Evolutionary conservation across 2,113 vertebrate species (phyloP).

Genomic region (Riparia riparia): DNA sequence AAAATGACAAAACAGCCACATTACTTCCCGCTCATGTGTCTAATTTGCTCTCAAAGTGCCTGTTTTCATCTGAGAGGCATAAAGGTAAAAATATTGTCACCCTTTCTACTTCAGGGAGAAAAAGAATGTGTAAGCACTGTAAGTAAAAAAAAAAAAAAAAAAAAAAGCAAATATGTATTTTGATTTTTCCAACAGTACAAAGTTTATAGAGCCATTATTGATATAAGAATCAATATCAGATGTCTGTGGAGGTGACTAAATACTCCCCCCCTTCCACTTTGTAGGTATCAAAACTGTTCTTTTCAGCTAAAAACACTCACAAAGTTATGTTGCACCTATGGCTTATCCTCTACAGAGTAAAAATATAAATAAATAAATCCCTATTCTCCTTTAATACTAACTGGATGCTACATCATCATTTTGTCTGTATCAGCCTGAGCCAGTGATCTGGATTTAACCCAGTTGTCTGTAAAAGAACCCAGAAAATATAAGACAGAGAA

Average conservation of each 20-base stretch:
- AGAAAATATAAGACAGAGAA: background rate
- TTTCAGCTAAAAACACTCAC: background rate
- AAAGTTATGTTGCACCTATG: background rate
- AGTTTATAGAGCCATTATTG: background rate
- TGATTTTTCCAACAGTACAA: background rate
- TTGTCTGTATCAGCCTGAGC: background rate
- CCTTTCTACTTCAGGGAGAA: background rate
- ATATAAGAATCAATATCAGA: background rate
- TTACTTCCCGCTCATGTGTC: background rate
- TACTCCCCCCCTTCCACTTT: background rate
- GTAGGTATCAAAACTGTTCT: background rate
- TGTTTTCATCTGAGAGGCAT: background rate
- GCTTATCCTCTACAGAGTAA: background rate
- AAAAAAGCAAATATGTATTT: background rate
- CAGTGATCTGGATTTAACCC: background rate
- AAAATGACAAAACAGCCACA: conserved; percentile 1
- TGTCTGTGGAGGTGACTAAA: background rate
- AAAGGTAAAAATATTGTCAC: background rate
- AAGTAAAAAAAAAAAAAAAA: background rate
- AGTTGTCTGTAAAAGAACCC: background rate
- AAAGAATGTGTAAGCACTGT: background rate
- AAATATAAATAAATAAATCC: background rate
- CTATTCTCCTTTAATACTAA: background rate
- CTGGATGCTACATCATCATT: background rate
- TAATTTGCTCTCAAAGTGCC: background rate